Percentiles rank a stretch among this genome's conserved stretches.
phyloP scores from a whole-genome alignment of 2,113 vertebrate genomes.

The Pangasianodon hypophthalmus region DNA sequence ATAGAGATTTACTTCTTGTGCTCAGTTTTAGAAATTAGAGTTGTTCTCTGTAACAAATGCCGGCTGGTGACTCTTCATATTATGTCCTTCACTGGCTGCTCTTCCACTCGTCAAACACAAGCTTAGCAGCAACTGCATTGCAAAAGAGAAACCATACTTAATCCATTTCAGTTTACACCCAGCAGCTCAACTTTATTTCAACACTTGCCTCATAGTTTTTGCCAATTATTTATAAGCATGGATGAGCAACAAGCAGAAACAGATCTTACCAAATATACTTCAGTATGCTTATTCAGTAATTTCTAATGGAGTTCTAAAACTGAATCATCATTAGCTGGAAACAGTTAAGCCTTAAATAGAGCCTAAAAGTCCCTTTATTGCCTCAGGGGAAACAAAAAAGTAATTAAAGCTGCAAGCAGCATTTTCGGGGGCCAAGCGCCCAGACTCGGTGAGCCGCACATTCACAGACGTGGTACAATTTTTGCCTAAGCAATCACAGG shows the following conservation, averaged over 20 bases:
- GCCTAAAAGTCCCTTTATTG: neutral
- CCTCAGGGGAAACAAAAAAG: neutral
- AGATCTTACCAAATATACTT: neutral
- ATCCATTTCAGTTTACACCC: neutral
- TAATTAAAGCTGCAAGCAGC: neutral
- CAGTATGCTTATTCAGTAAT: too few relatives aligned
- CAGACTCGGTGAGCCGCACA: too few relatives aligned
- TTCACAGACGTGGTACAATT: too few relatives aligned
- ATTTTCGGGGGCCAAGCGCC: too few relatives aligned
- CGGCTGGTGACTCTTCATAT: neutral
- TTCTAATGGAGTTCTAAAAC: neutral
- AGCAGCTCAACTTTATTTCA: neutral
- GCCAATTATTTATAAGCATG: neutral
- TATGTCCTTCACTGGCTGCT: slow-evolving; percentile 61
- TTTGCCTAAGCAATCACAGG: too few relatives aligned
- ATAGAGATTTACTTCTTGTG: neutral
- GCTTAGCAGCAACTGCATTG: slow-evolving; percentile 82
- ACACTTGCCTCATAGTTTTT: neutral
- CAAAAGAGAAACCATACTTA: slow-evolving; percentile 23
- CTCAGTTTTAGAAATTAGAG: neutral
- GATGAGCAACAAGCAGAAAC: neutral
- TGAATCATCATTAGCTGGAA: neutral
- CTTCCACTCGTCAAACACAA: slow-evolving; percentile 87
- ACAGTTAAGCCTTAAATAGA: slow-evolving; percentile 11
- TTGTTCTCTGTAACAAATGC: neutral